Evolutionary conservation across 2,797 vertebrate species (phyloP).

Genomic region (Pseudopleuronectes americanus): DNA sequence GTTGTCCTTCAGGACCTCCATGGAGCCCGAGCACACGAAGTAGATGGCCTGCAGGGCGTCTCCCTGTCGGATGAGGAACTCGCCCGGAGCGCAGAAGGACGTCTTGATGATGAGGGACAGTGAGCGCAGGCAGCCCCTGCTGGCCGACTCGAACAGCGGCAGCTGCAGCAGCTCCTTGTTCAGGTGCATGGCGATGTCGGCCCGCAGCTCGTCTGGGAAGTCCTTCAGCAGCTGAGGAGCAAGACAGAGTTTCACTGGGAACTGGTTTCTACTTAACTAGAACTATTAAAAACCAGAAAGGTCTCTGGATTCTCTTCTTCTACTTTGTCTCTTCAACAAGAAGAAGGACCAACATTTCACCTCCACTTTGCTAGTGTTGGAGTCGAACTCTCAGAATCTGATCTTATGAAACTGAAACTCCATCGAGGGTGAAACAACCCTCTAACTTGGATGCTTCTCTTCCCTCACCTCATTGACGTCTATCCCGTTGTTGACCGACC

Average conservation of each 20-base stretch:
- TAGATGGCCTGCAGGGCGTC: slow-evolving; percentile 96
- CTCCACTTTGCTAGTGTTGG: too few relatives aligned
- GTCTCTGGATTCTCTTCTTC: too few relatives aligned
- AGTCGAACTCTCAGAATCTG: too few relatives aligned
- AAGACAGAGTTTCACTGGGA: too few relatives aligned
- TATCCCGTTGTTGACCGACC: slow-evolving; percentile 97
- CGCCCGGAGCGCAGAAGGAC: slow-evolving; percentile 95
- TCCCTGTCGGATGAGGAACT: slow-evolving; percentile 94
- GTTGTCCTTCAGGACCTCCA: slow-evolving; percentile 96
- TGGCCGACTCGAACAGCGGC: slow-evolving; percentile 93
- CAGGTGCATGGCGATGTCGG: slow-evolving; percentile 96
- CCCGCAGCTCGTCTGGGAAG: slow-evolving; percentile 94
- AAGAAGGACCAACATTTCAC: too few relatives aligned
- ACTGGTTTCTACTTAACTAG: too few relatives aligned
- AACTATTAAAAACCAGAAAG: too few relatives aligned
- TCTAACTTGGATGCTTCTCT: too few relatives aligned
- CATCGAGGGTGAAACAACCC: too few relatives aligned
- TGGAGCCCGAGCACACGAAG: slow-evolving; percentile 96
- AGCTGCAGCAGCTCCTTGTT: slow-evolving; percentile 97
- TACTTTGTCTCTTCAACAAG: too few relatives aligned
- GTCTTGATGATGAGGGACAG: slow-evolving; percentile 96
- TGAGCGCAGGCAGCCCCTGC: slow-evolving; percentile 94
- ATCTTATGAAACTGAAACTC: too few relatives aligned
- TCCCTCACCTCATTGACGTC: slow-evolving; percentile 81
- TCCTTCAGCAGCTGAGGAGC: slow-evolving; percentile 91